Percentiles rank a stretch among this genome's conserved stretches.
phyloP scores from a whole-genome alignment of 2,888 invertebrate genomes.

The Amblyjoppa fuscipennis region DNA sequence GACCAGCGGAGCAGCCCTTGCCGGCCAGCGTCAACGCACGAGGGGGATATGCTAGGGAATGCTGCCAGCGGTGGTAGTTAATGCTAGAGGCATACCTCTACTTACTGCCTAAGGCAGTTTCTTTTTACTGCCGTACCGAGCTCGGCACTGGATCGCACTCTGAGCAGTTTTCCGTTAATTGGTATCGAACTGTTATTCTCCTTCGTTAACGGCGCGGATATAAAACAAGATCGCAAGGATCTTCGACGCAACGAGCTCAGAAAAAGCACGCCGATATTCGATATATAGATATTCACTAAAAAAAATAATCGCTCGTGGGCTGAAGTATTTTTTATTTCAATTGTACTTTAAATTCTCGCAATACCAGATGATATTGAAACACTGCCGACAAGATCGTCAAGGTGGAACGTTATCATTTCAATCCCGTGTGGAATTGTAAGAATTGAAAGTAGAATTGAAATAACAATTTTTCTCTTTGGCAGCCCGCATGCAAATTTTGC shows the following conservation, averaged over 20 bases:
- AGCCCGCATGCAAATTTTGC: too few species aligned
- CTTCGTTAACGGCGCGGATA: constrained; percentile 80
- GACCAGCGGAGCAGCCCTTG: constrained; percentile 58
- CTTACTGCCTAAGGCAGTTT: constrained; percentile 84
- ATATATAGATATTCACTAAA: too few species aligned
- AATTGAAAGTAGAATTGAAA: too few species aligned
- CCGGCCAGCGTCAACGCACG: constrained; percentile 52
- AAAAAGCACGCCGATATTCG: constrained; percentile 29
- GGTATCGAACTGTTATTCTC: constrained; percentile 85
- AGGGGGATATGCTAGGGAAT: constrained; percentile 56
- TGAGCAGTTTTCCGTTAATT: constrained; percentile 83
- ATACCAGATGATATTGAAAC: too few species aligned
- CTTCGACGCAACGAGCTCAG: constrained; percentile 40
- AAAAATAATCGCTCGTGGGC: too few species aligned
- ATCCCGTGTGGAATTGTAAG: too few species aligned
- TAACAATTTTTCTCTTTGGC: not conserved
- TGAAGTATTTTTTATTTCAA: too few species aligned
- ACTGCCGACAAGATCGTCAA: too few species aligned
- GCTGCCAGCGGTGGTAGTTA: constrained; percentile 81
- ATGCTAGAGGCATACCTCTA: constrained; percentile 83
- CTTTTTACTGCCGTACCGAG: constrained; percentile 82
- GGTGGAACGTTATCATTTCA: too few species aligned
- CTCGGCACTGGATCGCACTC: constrained; percentile 68
- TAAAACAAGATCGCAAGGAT: constrained; percentile 66
- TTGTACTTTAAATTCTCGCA: too few species aligned